Evolutionary conservation across 2,113 vertebrate species (phyloP).

Genomic region (Prinia subflava): DNA sequence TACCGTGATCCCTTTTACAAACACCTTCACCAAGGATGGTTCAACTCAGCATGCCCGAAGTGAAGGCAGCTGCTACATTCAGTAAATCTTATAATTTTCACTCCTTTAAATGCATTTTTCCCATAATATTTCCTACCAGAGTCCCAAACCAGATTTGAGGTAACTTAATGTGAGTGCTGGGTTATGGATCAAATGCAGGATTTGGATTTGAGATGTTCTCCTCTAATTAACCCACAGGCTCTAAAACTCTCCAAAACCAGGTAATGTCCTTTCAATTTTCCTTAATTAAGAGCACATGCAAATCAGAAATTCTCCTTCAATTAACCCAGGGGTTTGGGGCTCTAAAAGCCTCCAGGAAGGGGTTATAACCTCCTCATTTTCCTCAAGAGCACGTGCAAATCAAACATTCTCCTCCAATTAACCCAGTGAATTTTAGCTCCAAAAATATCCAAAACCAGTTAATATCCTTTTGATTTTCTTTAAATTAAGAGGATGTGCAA

Average conservation of each 20-base stretch:
- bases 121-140: background rate
- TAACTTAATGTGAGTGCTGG: background rate
- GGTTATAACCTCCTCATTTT: background rate
- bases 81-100: background rate
- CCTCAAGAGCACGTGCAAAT: background rate
- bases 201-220: background rate
- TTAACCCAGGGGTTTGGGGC: too few species aligned
- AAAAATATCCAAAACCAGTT: background rate
- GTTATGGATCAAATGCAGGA: background rate
- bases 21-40: background rate
- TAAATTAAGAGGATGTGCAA: background rate
- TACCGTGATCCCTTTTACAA: accelerated
- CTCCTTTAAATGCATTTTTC: background rate
- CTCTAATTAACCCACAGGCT: background rate
- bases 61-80: background rate
- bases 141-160: background rate
- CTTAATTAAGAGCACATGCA: accelerated
- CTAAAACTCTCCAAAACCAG: background rate
- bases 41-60: background rate
- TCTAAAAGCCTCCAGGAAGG: background rate
- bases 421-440: background rate
- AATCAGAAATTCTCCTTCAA: background rate
- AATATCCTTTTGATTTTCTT: background rate
- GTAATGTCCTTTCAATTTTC: background rate
- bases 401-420: too few species aligned